Base-by-base conservation (phyloP, 1,140 invertebrate species). In the Drosophila kikkawai region DNA sequence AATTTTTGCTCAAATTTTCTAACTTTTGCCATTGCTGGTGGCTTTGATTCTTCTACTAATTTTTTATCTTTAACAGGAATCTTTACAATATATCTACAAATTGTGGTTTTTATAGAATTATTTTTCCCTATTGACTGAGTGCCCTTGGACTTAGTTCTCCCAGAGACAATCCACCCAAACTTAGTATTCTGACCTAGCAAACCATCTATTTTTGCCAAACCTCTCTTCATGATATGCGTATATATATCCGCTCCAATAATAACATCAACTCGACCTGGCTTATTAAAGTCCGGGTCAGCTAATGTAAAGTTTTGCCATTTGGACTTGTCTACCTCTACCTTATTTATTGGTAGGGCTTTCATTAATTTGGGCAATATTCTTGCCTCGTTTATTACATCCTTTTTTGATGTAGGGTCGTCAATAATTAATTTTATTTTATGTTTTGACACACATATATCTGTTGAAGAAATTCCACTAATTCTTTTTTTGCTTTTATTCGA, bases 361-460 rank as follows among this genome's bases (percentile, higher is more conserved):
- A 44, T 17, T 17, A 44, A 12, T 3, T 47, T 22, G 0, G 42
- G 42, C 39, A 41, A 15, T 41, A 41, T 1, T 41, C 0, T 48
- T 48, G 5, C 19, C 22, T 48, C 22, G 5, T 22, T 13, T n/a
- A 11, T n/a, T 12, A 45, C 4, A n/a, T n/a, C n/a, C n/a, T n/a
- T n/a, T n/a, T n/a, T 22, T 17, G 9, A 4, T n/a, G n/a, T n/a
- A n/a, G n/a, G n/a, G 8, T 7, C n/a, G 9, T 45, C 1, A 4
- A 45, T 45, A 17, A 22, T n/a, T 7, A 45, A 6, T 22, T 45
- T 19, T 0, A 32, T 32, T 51, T 48, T 48, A 48, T 48, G 29
- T 48, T 48, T 48, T 19, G 45, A 48, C 15, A 48, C 45, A 48
- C 45, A 48, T 13, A 4, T 34, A 32, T 34, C 48, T n/a, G 29